phyloP scores from a whole-genome alignment of 2,797 vertebrate genomes.

The Cyprinella venusta region DNA sequence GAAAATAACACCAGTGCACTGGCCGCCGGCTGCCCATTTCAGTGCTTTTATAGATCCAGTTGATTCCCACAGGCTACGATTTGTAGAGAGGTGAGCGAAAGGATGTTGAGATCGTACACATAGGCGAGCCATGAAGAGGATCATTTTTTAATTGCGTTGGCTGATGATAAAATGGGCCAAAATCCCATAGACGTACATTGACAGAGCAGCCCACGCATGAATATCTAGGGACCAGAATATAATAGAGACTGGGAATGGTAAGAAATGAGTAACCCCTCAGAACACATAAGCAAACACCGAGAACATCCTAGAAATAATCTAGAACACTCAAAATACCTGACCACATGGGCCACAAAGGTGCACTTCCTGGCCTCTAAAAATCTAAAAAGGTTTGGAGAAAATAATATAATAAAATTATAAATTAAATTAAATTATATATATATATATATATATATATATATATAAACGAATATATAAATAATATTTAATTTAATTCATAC shows the following conservation, averaged over 20 bases:
- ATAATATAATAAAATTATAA: neutral
- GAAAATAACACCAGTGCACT: constrained; percentile 36
- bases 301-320: neutral
- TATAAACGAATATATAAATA: too few relatives aligned
- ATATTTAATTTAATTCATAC: neutral
- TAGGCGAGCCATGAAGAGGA: constrained; percentile 38
- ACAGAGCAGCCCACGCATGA: neutral
- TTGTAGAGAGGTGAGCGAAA: constrained; percentile 21
- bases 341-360: too few relatives aligned
- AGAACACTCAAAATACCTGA: neutral
- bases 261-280: neutral
- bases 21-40: constrained; percentile 49
- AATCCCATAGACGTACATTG: neutral
- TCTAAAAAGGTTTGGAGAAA: neutral
- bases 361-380: neutral
- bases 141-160: constrained; percentile 49
- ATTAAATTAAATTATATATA: neutral
- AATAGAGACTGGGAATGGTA: neutral
- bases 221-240: constrained; percentile 8
- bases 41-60: constrained; percentile 40
- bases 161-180: neutral
- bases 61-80: constrained; percentile 49
- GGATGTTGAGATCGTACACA: constrained; percentile 34
- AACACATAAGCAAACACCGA: neutral
- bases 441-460: too few relatives aligned